Percentiles rank a stretch among this genome's conserved stretches.
phyloP scores from a whole-genome alignment of 2,797 vertebrate genomes.

The Hoplostethus atlanticus region DNA sequence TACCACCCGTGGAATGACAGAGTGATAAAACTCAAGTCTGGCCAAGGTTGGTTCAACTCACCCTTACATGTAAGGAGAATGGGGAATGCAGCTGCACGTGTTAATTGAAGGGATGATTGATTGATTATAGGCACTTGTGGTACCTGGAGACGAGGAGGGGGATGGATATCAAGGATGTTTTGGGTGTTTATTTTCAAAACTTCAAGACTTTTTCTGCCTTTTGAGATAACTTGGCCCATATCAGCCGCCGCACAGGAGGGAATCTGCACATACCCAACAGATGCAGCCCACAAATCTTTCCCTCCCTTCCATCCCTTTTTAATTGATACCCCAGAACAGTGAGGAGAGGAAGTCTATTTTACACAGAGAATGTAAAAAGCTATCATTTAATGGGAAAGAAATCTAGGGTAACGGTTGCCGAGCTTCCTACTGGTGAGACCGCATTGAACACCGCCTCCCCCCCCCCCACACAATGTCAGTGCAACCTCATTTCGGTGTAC shows the following conservation, averaged over 20 bases:
- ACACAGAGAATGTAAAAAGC: slow-evolving; percentile 40
- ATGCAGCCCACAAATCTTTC: neutral
- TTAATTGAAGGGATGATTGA: slow-evolving; percentile 48
- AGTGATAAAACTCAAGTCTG: slow-evolving; percentile 50
- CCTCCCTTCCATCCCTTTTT: slow-evolving; percentile 2
- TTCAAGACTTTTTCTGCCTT: neutral
- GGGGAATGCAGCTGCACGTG: slow-evolving; percentile 36
- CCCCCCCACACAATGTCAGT: slow-evolving; percentile 61
- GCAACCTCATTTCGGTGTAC: slow-evolving; percentile 78
- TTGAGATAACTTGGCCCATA: slow-evolving; percentile 12
- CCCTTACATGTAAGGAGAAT: slow-evolving; percentile 51
- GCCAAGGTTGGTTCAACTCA: slow-evolving; percentile 60
- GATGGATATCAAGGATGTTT: slow-evolving; percentile 4
- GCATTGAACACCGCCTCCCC: slow-evolving; percentile 24
- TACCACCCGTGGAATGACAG: slow-evolving; percentile 38
- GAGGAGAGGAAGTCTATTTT: slow-evolving; percentile 26
- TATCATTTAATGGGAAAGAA: slow-evolving; percentile 68
- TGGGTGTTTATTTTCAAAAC: neutral
- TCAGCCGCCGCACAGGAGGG: slow-evolving; percentile 7
- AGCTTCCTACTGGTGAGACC: slow-evolving; percentile 36
- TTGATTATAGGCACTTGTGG: slow-evolving; percentile 11
- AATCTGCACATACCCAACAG: neutral
- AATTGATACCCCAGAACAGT: slow-evolving; percentile 40
- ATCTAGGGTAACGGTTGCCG: slow-evolving; percentile 18
- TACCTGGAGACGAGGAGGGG: slow-evolving; percentile 28